A percentile compares a stretch with the other conserved stretches of the same genome.
Conservation (phyloP, 2,113 vertebrate genomes). For the Prunella fulvescens region DNA sequence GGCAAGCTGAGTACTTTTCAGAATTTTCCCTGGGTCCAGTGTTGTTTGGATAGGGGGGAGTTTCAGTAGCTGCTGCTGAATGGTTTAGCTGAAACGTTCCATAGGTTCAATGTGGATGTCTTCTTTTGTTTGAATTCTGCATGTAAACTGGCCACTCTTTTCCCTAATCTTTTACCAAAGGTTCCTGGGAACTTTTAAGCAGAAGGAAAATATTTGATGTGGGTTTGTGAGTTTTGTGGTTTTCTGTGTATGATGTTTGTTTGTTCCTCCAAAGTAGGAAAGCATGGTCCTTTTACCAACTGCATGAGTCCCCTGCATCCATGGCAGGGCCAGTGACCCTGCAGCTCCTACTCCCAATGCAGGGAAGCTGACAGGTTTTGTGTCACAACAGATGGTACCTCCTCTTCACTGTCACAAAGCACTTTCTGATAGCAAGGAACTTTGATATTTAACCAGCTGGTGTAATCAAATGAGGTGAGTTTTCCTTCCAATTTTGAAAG, state of each 20-base stretch:
- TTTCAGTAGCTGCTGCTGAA: neutral
- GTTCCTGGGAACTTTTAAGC: neutral
- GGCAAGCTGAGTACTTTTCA: neutral
- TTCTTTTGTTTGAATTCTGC: neutral
- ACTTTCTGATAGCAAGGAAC: neutral
- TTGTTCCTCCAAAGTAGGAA: neutral
- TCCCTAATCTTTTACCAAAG: neutral
- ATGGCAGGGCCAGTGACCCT: neutral
- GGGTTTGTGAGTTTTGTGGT: neutral
- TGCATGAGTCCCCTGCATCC: neutral
- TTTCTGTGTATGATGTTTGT: neutral
- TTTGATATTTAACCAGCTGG: neutral
- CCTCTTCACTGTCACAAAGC: neutral
- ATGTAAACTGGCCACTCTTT: neutral
- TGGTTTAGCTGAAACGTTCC: neutral
- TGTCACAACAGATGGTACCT: neutral
- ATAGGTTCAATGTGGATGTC: neutral
- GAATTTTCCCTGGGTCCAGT: neutral
- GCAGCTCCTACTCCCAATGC: neutral
- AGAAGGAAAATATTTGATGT: neutral
- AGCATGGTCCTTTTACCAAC: neutral
- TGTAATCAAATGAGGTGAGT: neutral
- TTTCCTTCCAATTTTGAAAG: neutral
- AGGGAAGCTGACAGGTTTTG: neutral
- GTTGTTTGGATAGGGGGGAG: neutral